Base-by-base conservation (phyloP, 2,888 invertebrate species). In the Cephus nigrinus region DNA sequence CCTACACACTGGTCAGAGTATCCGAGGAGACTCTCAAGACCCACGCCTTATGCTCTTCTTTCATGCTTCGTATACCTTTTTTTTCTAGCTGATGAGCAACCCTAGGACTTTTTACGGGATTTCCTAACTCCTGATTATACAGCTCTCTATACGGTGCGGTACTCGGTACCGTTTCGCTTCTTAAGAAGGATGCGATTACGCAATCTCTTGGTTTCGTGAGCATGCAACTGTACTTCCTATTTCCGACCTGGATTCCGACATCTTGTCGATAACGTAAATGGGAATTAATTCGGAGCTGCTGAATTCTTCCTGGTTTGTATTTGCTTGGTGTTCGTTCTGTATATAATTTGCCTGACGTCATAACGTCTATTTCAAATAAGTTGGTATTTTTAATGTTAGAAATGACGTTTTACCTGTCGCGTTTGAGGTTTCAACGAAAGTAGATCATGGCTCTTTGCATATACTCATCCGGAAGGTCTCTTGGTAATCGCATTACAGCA, bases 241-340 rank as follows among this genome's bases (percentile, higher is more conserved):
- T 77, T 77, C 74, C 75, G 77, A 68, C 69, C 74, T 33, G 33
- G 36, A 77, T 77, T 73, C 36, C 36, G 12, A 15, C 23, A 11
- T 30, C 23, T 30, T 31, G 33, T 71, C 30, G 71, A 71, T 33
- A 31, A 31, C 33, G 12, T 9, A 5, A 71, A 71, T 71, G 11
- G 12, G 1, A 12, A 31, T 71, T 71, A 1, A 71, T 11, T 33
- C 5, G 71, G 23, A 5, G 5, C 11, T 33, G 30, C 30, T 71
- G 30, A 30, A 32, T 30, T 71, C 71, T 32, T 71, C 32, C 71
- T 71, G 30, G 71, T 30, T 30, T 71, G n/a, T 32, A 33, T 15
- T 71, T 30, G 11, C 71, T 31, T 3, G 23, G 5, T 23, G 5
- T 55, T 55, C 9, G 9, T 55, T 23, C 55, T 23, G 1, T 9